These are phyloP conservation scores for Morus bassanus DNA, from an alignment of 2,797 vertebrate genomes.

Conservation along the genomic window DNA sequence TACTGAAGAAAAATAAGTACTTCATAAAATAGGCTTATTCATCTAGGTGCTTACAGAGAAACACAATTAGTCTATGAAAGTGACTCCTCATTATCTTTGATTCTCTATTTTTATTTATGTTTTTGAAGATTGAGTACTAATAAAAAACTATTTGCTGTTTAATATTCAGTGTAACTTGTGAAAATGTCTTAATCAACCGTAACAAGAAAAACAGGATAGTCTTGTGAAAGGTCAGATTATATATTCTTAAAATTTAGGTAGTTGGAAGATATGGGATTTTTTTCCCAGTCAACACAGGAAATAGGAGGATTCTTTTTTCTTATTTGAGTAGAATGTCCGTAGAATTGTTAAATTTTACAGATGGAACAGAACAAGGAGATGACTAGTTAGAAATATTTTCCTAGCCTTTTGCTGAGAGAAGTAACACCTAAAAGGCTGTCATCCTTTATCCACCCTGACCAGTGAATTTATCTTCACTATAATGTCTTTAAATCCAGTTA, in stretches of 20 bases:
- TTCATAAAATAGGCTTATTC: neutral
- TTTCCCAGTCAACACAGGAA: neutral
- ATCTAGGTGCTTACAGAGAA: neutral
- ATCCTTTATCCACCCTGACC: neutral
- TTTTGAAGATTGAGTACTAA: neutral
- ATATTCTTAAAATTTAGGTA: neutral
- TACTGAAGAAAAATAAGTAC: neutral
- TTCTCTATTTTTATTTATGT: neutral
- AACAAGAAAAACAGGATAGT: neutral
- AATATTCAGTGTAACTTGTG: neutral
- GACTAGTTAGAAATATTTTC: neutral
- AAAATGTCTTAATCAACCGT: neutral
- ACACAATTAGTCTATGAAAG: neutral
- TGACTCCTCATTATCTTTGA: neutral
- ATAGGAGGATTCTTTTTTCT: neutral
- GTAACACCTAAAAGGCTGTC: neutral
- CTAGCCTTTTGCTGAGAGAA: neutral
- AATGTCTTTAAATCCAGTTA: slow-evolving; percentile 10
- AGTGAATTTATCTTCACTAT: neutral
- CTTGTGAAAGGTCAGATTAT: neutral
- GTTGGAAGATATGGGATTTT: neutral
- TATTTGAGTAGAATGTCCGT: neutral
- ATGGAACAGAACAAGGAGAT: neutral
- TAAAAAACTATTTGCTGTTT: neutral
- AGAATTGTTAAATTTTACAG: neutral